Conservation (phyloP, 2,888 invertebrate species). For the Kuschelorhynchus macadamiae region DNA sequence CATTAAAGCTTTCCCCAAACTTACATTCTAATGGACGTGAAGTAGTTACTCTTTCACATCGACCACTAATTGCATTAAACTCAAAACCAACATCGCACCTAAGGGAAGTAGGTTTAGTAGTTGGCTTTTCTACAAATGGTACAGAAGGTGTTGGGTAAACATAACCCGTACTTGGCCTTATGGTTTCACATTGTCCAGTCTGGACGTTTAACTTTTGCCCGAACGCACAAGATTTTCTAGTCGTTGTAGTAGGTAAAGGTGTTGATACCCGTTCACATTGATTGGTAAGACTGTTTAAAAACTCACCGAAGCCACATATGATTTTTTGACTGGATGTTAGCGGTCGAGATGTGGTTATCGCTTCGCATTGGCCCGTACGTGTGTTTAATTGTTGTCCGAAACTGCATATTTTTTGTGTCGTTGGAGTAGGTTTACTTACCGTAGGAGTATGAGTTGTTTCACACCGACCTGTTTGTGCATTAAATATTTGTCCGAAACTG, state of each 20-base stretch:
- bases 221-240: slow-evolving; percentile 24
- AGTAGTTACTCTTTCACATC: slow-evolving; percentile 33
- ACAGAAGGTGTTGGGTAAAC: slow-evolving; percentile 34
- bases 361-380: slow-evolving; percentile 35
- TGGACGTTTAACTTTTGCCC: slow-evolving; percentile 23
- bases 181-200: slow-evolving; percentile 41
- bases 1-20: slow-evolving; percentile 36
- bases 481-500: no score
- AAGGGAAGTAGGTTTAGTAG: slow-evolving; percentile 10
- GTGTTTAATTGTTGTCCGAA: slow-evolving; percentile 33
- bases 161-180: slow-evolving; percentile 22
- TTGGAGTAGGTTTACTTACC: neutral
- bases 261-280: slow-evolving; percentile 33
- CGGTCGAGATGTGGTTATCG: slow-evolving; percentile 15
- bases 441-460: slow-evolving; percentile 9
- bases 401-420: slow-evolving; percentile 25
- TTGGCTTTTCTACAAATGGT: slow-evolving; percentile 45
- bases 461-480: neutral
- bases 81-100: slow-evolving; percentile 26
- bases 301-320: slow-evolving; percentile 32
- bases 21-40: slow-evolving; percentile 32
- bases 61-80: slow-evolving; percentile 30
- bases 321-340: neutral
- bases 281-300: slow-evolving; percentile 27
- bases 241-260: slow-evolving; percentile 15